Percentiles rank a stretch among this genome's conserved stretches.
These are phyloP conservation scores for Periplaneta americana DNA, from an alignment of 1,140 invertebrate species.

Conservation along the genomic window DNA sequence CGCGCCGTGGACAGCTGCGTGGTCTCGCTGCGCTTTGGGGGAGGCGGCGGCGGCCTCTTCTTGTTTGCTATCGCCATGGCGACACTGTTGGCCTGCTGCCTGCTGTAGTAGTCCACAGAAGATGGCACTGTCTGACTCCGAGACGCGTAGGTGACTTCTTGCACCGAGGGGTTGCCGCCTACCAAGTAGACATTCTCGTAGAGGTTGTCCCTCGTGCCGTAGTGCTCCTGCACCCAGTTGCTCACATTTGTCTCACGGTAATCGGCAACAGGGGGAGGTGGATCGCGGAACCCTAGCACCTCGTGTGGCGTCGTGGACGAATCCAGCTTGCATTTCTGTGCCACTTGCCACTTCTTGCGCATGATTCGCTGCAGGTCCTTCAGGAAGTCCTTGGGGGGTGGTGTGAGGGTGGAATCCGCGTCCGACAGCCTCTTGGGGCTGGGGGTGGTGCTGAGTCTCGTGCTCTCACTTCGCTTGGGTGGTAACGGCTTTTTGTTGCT, in stretches of 20 bases:
- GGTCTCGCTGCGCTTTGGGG: slow-evolving; percentile 70
- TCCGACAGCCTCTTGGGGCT: slow-evolving; percentile 63
- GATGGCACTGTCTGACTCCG: slow-evolving; percentile 24
- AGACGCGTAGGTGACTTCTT: slow-evolving; percentile 40
- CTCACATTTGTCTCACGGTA: slow-evolving; percentile 79
- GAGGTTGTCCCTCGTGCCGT: slow-evolving; percentile 54
- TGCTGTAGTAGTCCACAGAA: slow-evolving; percentile 31
- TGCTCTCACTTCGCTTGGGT: slow-evolving; percentile 52
- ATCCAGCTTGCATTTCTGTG: slow-evolving; percentile 84
- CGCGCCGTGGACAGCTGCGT: slow-evolving; percentile 55
- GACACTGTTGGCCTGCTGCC: slow-evolving; percentile 19
- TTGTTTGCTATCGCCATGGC: slow-evolving; percentile 11
- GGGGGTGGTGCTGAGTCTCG: slow-evolving; percentile 40
- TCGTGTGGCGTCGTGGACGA: slow-evolving; percentile 81
- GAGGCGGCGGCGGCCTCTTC: slow-evolving; percentile 65
- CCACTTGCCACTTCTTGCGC: slow-evolving; percentile 91
- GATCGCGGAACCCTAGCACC: slow-evolving; percentile 82
- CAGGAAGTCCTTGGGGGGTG: slow-evolving; percentile 77
- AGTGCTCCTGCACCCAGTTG: slow-evolving; percentile 87
- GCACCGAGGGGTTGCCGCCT: slow-evolving; percentile 31
- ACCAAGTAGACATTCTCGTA: slow-evolving; percentile 51
- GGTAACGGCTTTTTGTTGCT: slow-evolving; percentile 32
- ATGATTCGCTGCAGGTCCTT: slow-evolving; percentile 85
- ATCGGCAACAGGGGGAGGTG: slow-evolving; percentile 54
- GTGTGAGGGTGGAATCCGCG: slow-evolving; percentile 49